Evolutionary conservation across 2,113 vertebrate genomes (phyloP).

Genomic region (Leucoraja erinaceus): DNA sequence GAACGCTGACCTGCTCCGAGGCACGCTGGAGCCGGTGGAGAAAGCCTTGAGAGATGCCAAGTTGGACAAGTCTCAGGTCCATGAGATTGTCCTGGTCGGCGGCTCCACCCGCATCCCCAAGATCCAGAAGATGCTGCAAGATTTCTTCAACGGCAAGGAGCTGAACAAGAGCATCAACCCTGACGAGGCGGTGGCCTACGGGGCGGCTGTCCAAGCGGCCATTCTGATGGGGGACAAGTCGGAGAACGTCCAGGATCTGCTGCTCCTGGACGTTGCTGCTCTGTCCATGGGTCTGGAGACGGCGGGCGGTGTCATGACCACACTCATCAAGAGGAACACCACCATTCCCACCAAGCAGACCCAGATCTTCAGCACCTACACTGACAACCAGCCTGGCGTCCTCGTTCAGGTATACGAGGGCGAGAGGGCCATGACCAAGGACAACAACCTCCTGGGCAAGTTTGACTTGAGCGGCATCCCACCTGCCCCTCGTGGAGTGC

Average conservation of each 20-base stretch:
- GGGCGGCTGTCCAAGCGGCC: conserved; percentile 68
- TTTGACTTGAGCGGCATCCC: conserved; percentile 69
- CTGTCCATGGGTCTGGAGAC: conserved; percentile 71
- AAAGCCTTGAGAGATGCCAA: conserved; percentile 71
- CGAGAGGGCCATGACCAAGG: conserved; percentile 69
- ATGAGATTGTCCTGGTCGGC: conserved; percentile 69
- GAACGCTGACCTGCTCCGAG: conserved; percentile 64
- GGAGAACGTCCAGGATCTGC: conserved; percentile 68
- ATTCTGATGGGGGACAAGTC: conserved; percentile 74
- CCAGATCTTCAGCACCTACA: conserved; percentile 75
- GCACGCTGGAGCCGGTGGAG: conserved; percentile 69
- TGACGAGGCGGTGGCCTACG: conserved; percentile 69
- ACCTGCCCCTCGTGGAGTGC: conserved; percentile 66
- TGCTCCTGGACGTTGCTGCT: conserved; percentile 68
- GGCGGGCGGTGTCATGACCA: conserved; percentile 69
- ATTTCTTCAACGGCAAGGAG: conserved; percentile 73
- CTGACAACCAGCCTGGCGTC: conserved; percentile 69
- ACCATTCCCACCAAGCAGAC: conserved; percentile 76
- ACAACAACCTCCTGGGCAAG: conserved; percentile 73
- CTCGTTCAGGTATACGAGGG: conserved; percentile 69
- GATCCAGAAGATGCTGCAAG: conserved; percentile 72
- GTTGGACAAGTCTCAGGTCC: conserved; percentile 69
- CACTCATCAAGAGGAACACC: conserved; percentile 72
- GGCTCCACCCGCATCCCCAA: conserved; percentile 74
- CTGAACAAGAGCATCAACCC: conserved; percentile 77